A percentile compares a stretch with the other conserved stretches of the same genome.
Evolutionary conservation across 2,888 invertebrate genomes (phyloP).

Genomic region (Teleogryllus oceanicus): DNA sequence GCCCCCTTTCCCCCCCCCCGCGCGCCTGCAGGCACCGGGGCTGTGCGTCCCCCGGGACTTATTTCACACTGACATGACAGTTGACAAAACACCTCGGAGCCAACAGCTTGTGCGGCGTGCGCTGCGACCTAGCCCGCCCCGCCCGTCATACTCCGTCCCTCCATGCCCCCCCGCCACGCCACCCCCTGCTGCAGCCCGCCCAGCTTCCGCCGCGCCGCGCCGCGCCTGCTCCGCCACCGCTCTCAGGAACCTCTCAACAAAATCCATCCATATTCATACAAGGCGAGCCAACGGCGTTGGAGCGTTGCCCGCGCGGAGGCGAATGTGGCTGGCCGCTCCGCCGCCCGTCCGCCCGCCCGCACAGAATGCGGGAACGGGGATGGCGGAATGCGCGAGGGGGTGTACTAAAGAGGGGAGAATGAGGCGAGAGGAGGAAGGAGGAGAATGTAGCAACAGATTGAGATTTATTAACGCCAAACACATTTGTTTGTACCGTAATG

Average conservation of each 20-base stretch:
- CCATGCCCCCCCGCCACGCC: no score
- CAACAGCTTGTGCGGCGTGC: background rate
- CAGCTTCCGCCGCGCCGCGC: no score
- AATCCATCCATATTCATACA: constrained; percentile 18
- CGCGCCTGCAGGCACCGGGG: background rate
- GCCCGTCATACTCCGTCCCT: no score
- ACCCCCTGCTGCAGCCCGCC: no score
- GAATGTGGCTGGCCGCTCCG: background rate
- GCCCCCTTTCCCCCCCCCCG: background rate
- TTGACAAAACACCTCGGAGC: background rate
- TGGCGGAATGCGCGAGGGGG: no score
- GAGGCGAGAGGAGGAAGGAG: no score
- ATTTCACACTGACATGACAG: background rate
- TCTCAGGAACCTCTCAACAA: background rate
- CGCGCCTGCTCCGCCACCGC: background rate
- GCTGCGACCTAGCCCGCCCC: background rate
- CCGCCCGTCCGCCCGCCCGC: background rate
- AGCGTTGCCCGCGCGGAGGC: background rate
- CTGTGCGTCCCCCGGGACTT: background rate
- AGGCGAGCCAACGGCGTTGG: background rate
- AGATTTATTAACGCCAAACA: no score
- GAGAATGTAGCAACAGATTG: no score
- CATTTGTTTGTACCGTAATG: no score
- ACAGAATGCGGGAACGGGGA: background rate
- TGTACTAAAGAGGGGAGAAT: no score